phyloP scores from a whole-genome alignment of 1,140 invertebrate species.

The Scylla paramamosain region DNA sequence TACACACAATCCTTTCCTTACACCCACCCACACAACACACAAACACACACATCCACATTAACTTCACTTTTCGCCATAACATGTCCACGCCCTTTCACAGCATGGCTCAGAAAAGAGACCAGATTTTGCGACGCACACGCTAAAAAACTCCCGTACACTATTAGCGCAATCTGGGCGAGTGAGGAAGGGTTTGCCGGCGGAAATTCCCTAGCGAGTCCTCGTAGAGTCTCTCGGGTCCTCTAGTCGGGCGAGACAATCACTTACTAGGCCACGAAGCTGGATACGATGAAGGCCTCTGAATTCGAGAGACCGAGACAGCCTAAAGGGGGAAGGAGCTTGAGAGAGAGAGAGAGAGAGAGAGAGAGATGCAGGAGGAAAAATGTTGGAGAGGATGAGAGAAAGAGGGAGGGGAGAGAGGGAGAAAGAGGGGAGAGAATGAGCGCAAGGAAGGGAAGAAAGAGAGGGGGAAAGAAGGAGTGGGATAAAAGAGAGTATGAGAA shows the following conservation, averaged over 20 bases:
- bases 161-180: neutral
- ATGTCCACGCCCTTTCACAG: no score
- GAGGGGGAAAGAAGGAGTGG: neutral
- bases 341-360: constrained; percentile 12
- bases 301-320: neutral
- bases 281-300: neutral
- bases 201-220: neutral
- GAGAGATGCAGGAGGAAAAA: neutral
- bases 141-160: neutral
- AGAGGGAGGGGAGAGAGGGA: no score
- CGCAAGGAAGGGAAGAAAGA: neutral
- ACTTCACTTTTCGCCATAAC: no score
- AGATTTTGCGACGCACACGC: no score
- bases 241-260: neutral
- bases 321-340: neutral
- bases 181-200: neutral
- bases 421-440: neutral
- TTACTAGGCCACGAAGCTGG: neutral
- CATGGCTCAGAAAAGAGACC: no score
- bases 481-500: neutral
- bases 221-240: neutral
- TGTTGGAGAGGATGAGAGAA: neutral
- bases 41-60: no score
- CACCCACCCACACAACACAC: no score
- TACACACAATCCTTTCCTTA: no score